A percentile compares a stretch with the other conserved stretches of the same genome.
phyloP scores from a whole-genome alignment of 2,797 vertebrate genomes.

The Anas flavirostris region DNA sequence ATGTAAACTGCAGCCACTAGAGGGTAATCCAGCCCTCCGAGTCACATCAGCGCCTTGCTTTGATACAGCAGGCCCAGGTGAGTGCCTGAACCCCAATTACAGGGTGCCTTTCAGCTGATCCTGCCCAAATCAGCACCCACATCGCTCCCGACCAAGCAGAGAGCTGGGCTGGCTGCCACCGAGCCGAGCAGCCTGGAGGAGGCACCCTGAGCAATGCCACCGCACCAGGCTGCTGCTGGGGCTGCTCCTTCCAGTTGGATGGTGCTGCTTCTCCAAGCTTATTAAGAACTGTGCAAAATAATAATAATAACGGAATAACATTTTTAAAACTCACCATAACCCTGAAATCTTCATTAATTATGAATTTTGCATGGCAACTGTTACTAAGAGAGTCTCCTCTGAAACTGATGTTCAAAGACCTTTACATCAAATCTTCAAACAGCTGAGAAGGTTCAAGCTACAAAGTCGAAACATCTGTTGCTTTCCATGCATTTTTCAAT shows the following conservation, averaged over 20 bases:
- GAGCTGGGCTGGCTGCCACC: not conserved
- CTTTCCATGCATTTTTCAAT: constrained; percentile 76
- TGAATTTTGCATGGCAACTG: constrained; percentile 79
- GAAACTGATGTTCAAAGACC: constrained; percentile 75
- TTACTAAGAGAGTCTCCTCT: constrained; percentile 78
- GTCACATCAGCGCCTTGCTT: constrained; percentile 23
- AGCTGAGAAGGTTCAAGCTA: constrained; percentile 73
- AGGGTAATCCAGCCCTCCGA: constrained; percentile 49
- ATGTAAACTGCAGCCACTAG: constrained; percentile 51
- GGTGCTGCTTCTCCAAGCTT: not conserved
- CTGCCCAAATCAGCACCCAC: not conserved
- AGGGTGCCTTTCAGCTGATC: not conserved
- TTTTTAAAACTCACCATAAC: constrained; percentile 51
- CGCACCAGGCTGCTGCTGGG: fast-evolving
- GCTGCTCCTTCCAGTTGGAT: not conserved
- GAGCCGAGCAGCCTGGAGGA: not conserved
- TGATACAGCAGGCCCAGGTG: not conserved
- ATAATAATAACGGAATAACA: constrained; percentile 66
- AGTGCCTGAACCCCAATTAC: not conserved
- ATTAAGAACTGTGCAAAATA: constrained; percentile 28
- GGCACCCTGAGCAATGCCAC: not conserved
- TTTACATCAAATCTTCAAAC: constrained; percentile 66
- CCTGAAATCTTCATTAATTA: constrained; percentile 76
- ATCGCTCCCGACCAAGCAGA: not conserved
- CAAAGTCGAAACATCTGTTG: constrained; percentile 78